Evolutionary conservation across 2,888 invertebrate species (phyloP).

Genomic region (Patella depressa): DNA sequence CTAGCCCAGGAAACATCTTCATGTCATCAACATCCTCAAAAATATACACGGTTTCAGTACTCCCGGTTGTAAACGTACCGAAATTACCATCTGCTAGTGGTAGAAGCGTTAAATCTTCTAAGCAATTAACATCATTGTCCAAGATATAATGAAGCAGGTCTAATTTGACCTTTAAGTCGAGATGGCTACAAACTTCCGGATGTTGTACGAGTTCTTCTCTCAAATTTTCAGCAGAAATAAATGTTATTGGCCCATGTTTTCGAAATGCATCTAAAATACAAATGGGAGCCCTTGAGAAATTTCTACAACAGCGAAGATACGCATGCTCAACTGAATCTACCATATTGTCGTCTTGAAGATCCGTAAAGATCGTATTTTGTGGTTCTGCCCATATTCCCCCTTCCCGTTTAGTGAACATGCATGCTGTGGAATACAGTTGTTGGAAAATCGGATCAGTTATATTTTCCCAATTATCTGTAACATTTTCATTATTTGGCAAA

Average conservation of each 20-base stretch:
- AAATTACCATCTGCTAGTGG: constrained; percentile 23
- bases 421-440: constrained; percentile 32
- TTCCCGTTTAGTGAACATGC: constrained; percentile 8
- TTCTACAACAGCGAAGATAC: not conserved
- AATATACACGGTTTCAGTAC: constrained; percentile 8
- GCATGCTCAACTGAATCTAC: not conserved
- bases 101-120: constrained; percentile 7
- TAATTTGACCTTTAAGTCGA: not conserved
- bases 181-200: not conserved
- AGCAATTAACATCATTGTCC: not conserved
- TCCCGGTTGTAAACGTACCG: not conserved
- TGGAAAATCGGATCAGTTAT: constrained; percentile 50
- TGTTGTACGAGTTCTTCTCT: not conserved
- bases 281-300: constrained; percentile 8
- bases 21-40: constrained; percentile 4
- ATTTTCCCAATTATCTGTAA: constrained; percentile 40
- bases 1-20: constrained; percentile 20
- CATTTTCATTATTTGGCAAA: constrained; percentile 29
- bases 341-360: not conserved
- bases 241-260: not conserved
- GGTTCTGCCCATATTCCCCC: constrained; percentile 15
- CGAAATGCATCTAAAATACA: not conserved
- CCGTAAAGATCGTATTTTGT: not conserved
- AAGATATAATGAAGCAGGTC: constrained; percentile 15
- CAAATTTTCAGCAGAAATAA: not conserved